A percentile compares a stretch with the other conserved stretches of the same genome.
Conservation (phyloP, 2,113 vertebrate species). For the Gadus chalcogrammus region DNA sequence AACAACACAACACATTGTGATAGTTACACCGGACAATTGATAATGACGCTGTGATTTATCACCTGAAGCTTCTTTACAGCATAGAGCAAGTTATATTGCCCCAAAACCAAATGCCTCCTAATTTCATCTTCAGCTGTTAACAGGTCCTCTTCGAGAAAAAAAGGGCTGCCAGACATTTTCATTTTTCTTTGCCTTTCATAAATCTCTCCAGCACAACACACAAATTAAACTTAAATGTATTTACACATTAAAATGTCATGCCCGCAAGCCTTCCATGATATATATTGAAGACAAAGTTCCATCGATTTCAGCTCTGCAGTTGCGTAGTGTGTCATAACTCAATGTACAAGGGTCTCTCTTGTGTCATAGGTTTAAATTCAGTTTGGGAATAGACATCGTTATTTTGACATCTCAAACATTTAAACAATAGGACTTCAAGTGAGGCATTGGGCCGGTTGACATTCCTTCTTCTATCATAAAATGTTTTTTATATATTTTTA, state of each 20-base stretch:
- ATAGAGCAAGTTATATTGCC: slow-evolving; percentile 16
- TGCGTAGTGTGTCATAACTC: not conserved
- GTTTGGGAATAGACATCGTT: slow-evolving; percentile 28
- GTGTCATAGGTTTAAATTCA: slow-evolving; percentile 4
- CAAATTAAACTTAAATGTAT: slow-evolving; percentile 51
- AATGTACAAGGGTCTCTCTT: not conserved
- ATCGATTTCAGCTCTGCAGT: not conserved
- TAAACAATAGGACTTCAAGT: slow-evolving; percentile 31
- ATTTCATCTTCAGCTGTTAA: not conserved
- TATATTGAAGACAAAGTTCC: not conserved
- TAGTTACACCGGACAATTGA: slow-evolving; percentile 30
- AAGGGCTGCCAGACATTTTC: slow-evolving; percentile 13
- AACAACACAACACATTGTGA: slow-evolving; percentile 34
- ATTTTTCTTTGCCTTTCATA: slow-evolving; percentile 13
- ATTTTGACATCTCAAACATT: slow-evolving; percentile 18
- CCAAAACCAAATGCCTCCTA: not conserved
- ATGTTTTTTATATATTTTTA: slow-evolving; percentile 42
- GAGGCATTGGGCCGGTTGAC: slow-evolving; percentile 20
- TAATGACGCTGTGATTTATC: not conserved
- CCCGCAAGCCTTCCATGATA: not conserved
- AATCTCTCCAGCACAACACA: slow-evolving; percentile 29
- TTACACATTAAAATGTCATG: slow-evolving; percentile 47
- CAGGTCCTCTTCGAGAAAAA: not conserved
- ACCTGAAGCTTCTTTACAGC: slow-evolving; percentile 3
- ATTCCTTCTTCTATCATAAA: slow-evolving; percentile 25